Evolutionary conservation across 2,797 vertebrate species (phyloP), one percentile per base, ranked within the genome.

Genomic region (Helicolenus hilgendorfi): DNA sequence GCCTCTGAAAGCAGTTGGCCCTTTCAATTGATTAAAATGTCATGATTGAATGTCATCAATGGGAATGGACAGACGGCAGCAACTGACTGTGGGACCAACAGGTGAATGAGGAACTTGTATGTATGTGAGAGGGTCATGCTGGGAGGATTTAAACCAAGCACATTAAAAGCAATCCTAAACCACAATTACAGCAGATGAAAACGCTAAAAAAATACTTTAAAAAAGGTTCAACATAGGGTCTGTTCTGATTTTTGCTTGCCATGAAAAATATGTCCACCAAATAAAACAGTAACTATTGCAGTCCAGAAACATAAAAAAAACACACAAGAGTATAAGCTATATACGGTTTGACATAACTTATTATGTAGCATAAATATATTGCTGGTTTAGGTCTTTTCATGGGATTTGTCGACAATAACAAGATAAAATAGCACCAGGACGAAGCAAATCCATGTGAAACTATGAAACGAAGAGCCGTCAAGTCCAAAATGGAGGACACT

Each of bases 1-100:
- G 84, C 0, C 41, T 11, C 55, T 41, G 36, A 69, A 67, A 77
- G 74, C 62, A 33, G 53, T 11, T 13, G 14, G 58, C 11, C 7
- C 0, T 35, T 71, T 18, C 5, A 49, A 35, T 9, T 72, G 69
- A 83, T 85, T 11, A 13, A 56, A 75, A 76, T 76, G 69, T 79
- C 24, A 58, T 10, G 5, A 31, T 20, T 64, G 26, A 2, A 22
- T 36, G 26, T 27, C 3, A 20, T 78, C 29, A 29, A 11, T 20
- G 24, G 56, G 53, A 38, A 1, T 1, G 10, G 14, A n/a, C 35
- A 53, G 64, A 78, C 26, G 49, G 60, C 13, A 0, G 55, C 64
- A 15, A 35, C 67, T 15, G 64, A 72, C 70, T 29, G 38, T 20
- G 38, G 18, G 56, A 59, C 27, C 74, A 80, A 56, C 78, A 49